phyloP scores from a whole-genome alignment of 2,888 invertebrate genomes.

The Cetonia aurata region DNA sequence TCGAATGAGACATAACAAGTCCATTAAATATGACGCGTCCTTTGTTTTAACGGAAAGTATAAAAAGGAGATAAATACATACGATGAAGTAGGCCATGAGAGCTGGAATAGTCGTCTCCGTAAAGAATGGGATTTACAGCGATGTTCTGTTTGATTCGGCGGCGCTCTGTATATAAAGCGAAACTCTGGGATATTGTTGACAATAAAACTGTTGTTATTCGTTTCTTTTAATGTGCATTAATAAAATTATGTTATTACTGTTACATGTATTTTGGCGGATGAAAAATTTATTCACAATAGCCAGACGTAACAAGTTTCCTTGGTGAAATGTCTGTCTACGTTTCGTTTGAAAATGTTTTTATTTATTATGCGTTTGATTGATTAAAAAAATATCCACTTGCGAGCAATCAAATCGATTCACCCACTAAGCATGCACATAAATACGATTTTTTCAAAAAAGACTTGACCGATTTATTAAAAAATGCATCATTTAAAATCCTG shows the following conservation, averaged over 20 bases:
- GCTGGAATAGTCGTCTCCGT: not conserved
- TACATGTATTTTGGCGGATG: slow-evolving; percentile 1
- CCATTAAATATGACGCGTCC: slow-evolving; percentile 11
- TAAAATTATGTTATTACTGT: slow-evolving; percentile 18
- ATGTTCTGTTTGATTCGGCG: slow-evolving; percentile 11
- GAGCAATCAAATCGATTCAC: no score
- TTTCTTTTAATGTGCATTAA: slow-evolving; percentile 2
- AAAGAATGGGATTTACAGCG: slow-evolving; percentile 7
- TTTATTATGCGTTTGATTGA: no score
- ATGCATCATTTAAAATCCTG: no score
- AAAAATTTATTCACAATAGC: slow-evolving; percentile 11
- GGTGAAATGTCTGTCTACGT: not conserved
- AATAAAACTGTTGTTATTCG: slow-evolving; percentile 25
- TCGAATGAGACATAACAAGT: not conserved
- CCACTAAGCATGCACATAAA: no score
- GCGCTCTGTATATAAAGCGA: not conserved
- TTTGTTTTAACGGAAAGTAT: not conserved
- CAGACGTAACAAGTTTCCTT: slow-evolving; percentile 12
- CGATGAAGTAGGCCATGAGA: slow-evolving; percentile 14
- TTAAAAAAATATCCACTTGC: no score
- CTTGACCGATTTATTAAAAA: no score
- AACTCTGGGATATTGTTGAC: slow-evolving; percentile 11
- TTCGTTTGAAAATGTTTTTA: not conserved
- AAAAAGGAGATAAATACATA: slow-evolving; percentile 1
- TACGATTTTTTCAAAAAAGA: no score